Evolutionary conservation across 1,140 invertebrate genomes (phyloP), one percentile per base, ranked within the genome.

Genomic region (Trissolcus basalis): DNA sequence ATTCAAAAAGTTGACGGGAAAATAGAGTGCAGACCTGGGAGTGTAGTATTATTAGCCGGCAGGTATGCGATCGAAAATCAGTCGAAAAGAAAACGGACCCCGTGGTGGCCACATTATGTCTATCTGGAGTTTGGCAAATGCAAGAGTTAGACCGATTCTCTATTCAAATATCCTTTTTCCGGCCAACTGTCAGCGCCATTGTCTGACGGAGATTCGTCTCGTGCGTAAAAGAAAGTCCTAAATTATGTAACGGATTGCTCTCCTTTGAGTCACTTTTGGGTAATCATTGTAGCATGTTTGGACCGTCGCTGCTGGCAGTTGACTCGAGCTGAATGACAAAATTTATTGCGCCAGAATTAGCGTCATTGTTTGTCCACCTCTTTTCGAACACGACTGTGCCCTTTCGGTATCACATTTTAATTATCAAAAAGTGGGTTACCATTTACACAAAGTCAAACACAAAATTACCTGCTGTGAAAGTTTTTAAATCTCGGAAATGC

Each of bases 211-310:
- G 13, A 44, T 44, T 44, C 13, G 43, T 44, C 12, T 36, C 12
- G 33, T 7, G 35, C 4, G 4, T 27, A 7, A 58, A 50, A 13
- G 36, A 50, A 48, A 15, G 14, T 43, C 6, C 35, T 14, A 35
- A 49, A 55, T 70, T 36, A 59, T 70, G 67, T 61, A 70, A 61
- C 14, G 35, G 58, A 43, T 55, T 32, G 47, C 39, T 41, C 19
- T 44, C 54, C 12, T 0, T 33, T 33, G 47, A 39, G 56, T 47
- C 49, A 69, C 1, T 69, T 60, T 69, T 45, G 2, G 19, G 55
- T 33, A 53, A 69, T 68, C 16, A 69, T 60, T 47, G 44, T 8
- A 3, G 19, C 19, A 27, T 27, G 19, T 6, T 27, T 6, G 19
- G 19, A 27, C 19, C 19, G 19, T 27, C 19, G 19, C 19, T 6